A percentile compares a stretch with the other conserved stretches of the same genome.
phyloP scores from a whole-genome alignment of 2,113 vertebrate species.

The Poecile atricapillus region DNA sequence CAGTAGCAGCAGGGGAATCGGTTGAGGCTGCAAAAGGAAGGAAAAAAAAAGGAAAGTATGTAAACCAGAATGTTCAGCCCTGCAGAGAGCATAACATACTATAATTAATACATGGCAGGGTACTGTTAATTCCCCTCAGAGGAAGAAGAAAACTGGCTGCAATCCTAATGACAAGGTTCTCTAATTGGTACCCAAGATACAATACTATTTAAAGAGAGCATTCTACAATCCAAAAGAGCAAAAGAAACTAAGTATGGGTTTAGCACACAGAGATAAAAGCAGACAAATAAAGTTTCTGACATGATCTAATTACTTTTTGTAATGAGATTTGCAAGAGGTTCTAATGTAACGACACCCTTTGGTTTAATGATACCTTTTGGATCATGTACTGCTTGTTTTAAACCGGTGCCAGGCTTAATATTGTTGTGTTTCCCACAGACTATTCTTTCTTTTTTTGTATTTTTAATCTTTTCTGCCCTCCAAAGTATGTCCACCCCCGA shows the following conservation, averaged over 20 bases:
- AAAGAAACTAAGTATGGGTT: not conserved
- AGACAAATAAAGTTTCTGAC: not conserved
- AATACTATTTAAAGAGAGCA: not conserved
- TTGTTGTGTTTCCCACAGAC: not conserved
- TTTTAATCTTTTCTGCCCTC: not conserved
- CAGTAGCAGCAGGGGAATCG: conserved; percentile 73
- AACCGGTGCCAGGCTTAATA: not conserved
- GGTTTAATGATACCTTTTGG: not conserved
- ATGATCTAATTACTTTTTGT: not conserved
- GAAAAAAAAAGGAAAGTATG: not conserved
- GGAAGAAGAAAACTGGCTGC: not conserved
- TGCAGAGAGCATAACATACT: not conserved
- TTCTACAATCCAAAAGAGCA: not conserved
- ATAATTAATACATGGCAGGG: not conserved
- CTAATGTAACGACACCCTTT: not conserved
- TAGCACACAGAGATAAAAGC: not conserved
- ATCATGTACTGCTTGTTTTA: not conserved
- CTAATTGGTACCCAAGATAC: not conserved
- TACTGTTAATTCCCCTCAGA: not conserved
- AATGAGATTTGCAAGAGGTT: not conserved
- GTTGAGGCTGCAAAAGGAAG: conserved; percentile 74
- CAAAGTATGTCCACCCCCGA: not conserved
- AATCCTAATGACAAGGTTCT: not conserved
- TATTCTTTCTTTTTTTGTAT: not conserved
- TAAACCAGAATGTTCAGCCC: conserved; percentile 1